Conservation (phyloP, 2,797 vertebrate genomes). For the Gambusia yucatana region DNA sequence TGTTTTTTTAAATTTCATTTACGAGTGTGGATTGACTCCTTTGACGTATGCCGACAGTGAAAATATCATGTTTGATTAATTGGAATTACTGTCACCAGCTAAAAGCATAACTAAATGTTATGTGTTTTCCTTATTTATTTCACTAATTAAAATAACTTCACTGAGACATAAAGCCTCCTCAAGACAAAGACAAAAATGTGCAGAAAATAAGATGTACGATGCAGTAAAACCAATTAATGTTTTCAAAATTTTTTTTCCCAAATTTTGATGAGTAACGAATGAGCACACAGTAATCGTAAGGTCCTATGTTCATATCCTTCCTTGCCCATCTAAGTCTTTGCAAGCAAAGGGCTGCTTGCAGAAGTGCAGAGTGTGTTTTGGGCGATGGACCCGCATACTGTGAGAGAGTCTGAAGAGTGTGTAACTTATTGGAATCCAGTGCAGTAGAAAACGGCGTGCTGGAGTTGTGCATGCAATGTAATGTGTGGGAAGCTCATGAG, state of each 20-base stretch:
- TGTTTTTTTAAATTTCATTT: not conserved
- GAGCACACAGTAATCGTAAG: not conserved
- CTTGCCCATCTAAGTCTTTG: constrained; percentile 9
- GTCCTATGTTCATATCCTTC: not conserved
- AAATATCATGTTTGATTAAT: not conserved
- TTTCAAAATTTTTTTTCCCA: not conserved
- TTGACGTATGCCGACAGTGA: not conserved
- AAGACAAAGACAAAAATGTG: not conserved
- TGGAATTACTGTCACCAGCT: not conserved
- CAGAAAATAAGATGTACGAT: not conserved
- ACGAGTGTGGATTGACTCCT: too few relatives aligned
- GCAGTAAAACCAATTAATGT: not conserved
- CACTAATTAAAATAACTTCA: not conserved
- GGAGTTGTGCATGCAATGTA: constrained; percentile 47
- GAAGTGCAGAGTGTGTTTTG: constrained; percentile 35
- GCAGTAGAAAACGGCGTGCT: constrained; percentile 24
- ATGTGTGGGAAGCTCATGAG: constrained; percentile 70
- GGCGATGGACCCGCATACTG: constrained; percentile 21
- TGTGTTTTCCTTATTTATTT: not conserved
- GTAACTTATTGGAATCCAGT: constrained; percentile 37
- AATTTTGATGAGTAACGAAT: not conserved
- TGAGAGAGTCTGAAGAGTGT: constrained; percentile 33
- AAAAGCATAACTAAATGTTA: not conserved
- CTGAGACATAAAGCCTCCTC: not conserved
- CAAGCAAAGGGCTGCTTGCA: constrained; percentile 21